phyloP scores from a whole-genome alignment of 2,113 vertebrate species.

The Galbula dea region DNA sequence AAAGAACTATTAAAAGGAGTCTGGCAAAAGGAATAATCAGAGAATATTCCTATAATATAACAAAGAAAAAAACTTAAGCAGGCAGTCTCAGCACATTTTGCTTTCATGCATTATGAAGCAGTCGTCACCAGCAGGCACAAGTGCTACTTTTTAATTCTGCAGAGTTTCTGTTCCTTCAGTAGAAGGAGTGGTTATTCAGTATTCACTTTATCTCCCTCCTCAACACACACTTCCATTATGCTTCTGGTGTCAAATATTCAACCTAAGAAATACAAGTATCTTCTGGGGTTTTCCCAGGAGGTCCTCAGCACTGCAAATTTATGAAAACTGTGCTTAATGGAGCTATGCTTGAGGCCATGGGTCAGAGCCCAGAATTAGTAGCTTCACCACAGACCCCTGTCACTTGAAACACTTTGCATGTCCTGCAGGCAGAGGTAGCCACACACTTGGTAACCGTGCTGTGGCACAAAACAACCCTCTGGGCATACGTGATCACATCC shows the following conservation, averaged over 20 bases:
- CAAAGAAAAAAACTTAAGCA: neutral
- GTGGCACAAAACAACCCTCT: neutral
- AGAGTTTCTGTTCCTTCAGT: neutral
- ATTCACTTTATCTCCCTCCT: neutral
- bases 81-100: neutral
- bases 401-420: neutral
- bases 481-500: rapidly evolving
- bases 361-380: neutral
- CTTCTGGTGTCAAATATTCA: neutral
- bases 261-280: neutral
- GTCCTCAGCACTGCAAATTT: neutral
- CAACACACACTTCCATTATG: neutral
- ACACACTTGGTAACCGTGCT: rapidly evolving
- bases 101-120: neutral
- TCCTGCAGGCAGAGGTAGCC: neutral
- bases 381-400: neutral
- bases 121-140: neutral
- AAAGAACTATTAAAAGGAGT: neutral
- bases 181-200: neutral
- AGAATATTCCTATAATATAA: neutral
- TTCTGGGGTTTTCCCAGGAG: neutral
- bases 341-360: rapidly evolving
- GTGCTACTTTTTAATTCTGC: neutral
- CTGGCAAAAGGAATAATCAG: neutral
- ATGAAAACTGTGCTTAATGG: neutral